These are phyloP conservation scores for Leptinotarsa tumamoca DNA, from an alignment of 2,888 invertebrate genomes.

Conservation along the genomic window DNA sequence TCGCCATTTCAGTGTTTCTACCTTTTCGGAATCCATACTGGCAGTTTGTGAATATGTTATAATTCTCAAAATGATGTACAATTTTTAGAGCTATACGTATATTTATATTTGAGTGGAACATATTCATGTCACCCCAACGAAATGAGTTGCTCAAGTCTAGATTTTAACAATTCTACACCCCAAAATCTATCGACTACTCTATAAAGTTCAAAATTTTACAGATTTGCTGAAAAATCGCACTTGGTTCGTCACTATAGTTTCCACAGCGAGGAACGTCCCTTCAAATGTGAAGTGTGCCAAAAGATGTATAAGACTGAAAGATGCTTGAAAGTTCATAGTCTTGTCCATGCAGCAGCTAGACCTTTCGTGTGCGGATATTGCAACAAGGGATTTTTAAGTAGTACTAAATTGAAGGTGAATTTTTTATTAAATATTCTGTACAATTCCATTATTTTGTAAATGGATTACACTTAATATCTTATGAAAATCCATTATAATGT, in stretches of 20 bases:
- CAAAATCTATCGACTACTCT: no score
- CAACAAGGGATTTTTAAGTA: conserved; percentile 72
- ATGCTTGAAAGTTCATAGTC: conserved; percentile 70
- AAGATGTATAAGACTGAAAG: conserved; percentile 72
- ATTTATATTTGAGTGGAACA: no score
- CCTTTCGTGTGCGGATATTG: conserved; percentile 70
- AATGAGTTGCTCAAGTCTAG: no score
- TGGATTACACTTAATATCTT: no score
- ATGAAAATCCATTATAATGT: no score
- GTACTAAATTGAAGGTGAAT: conserved; percentile 68
- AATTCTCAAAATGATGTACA: no score
- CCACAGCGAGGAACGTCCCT: conserved; percentile 64
- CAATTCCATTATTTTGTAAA: background rate
- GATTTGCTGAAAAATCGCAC: conserved; percentile 66
- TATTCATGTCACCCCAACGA: no score
- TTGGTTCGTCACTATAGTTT: conserved; percentile 65
- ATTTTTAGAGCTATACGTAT: no score
- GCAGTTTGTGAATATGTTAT: no score
- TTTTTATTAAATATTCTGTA: background rate
- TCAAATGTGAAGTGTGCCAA: conserved; percentile 67
- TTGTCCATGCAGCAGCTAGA: conserved; percentile 69
- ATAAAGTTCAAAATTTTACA: conserved; percentile 33
- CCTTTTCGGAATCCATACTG: no score
- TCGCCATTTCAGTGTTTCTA: no score
- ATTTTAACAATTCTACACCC: no score